These are phyloP conservation scores for Diorhabda sublineata DNA, from an alignment of 1,140 invertebrate genomes.

Conservation along the genomic window DNA sequence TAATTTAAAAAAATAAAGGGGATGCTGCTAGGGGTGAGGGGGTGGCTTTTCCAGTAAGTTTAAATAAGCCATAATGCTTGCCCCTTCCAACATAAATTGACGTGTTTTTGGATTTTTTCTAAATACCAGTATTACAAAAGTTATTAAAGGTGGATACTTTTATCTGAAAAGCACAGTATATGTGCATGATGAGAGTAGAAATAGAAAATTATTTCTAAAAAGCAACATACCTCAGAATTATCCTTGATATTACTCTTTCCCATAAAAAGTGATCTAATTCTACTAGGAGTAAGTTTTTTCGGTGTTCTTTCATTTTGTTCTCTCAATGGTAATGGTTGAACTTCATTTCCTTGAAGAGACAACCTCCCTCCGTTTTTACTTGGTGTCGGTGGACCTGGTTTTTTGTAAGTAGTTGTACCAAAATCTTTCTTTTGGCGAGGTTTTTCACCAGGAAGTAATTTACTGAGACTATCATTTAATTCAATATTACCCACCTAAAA, in stretches of 20 bases:
- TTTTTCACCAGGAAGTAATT: conserved; percentile 55
- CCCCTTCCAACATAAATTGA: too few relatives aligned
- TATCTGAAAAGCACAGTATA: too few relatives aligned
- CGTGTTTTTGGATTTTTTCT: too few relatives aligned
- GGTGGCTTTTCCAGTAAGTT: too few relatives aligned
- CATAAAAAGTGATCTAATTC: conserved; percentile 36
- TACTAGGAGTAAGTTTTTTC: conserved; percentile 35
- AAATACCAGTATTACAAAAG: too few relatives aligned
- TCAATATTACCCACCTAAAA: conserved; percentile 52
- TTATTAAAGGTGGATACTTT: too few relatives aligned
- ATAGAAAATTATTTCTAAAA: conserved; percentile 14
- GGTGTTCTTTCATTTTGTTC: conserved; percentile 37
- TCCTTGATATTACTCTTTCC: conserved; percentile 26
- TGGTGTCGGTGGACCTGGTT: conserved; percentile 76
- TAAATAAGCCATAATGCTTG: too few relatives aligned
- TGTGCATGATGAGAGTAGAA: conserved; percentile 4
- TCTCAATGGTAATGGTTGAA: conserved; percentile 35
- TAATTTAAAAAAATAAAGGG: too few relatives aligned
- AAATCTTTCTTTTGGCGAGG: conserved; percentile 52
- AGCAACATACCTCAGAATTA: conserved; percentile 29
- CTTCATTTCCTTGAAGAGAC: conserved; percentile 56
- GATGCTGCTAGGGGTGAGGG: too few relatives aligned
- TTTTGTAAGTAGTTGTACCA: conserved; percentile 69
- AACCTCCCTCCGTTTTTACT: conserved; percentile 74
- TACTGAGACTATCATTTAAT: conserved; percentile 59